Evolutionary conservation across 2,113 vertebrate genomes (phyloP), one percentile per base, ranked within the genome.

Genomic region (Carlito syrichta): DNA sequence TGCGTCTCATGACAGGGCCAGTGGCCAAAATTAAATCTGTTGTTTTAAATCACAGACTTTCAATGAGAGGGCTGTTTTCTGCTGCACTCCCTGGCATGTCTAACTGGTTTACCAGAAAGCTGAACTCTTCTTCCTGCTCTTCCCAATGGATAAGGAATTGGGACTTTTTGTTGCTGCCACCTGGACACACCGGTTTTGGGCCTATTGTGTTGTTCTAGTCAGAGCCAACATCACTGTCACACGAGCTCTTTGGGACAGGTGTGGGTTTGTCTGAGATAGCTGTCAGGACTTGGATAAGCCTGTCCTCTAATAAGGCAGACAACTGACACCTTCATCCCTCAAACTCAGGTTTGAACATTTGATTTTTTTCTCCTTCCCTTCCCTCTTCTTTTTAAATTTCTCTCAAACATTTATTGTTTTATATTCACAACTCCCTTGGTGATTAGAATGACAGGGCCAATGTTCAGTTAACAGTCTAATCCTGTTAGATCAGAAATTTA

Each of bases 41-140:
- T 58, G 32, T 85, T 95, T 84, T 79, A 96, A 97, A 77, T 54
- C 50, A 71, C n/a, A n/a, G 43, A n/a, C 5, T 83, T 93, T 81
- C 56, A 27, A 13, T 30, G 27, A 56, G 4, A 35, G 32, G 16
- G 43, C 16, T 73, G 32, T 86, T 86, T 83, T 58, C 2, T 16
- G 45, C 79, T 88, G 9, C 3, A 17, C 13, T 66, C 19, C 25
- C 5, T 69, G 68, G 6, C 56, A 52, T 66, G 25, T 81, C 84
- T 82, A 85, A 84, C 69, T 86, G 69, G 74, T 54, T 95, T 66
- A 48, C 60, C 50, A 71, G 27, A 77, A 86, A 25, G 14, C 52
- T 84, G 54, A 89, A 62, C 79, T 69, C 60, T 77, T 68, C 20
- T 52, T 88, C n/a, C 50, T 45, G 7, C 19, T 76, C 60, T 14